Evolutionary conservation across 2,113 vertebrate species (phyloP), one percentile per base, ranked within the genome.

Genomic region (Polypterus senegalus): DNA sequence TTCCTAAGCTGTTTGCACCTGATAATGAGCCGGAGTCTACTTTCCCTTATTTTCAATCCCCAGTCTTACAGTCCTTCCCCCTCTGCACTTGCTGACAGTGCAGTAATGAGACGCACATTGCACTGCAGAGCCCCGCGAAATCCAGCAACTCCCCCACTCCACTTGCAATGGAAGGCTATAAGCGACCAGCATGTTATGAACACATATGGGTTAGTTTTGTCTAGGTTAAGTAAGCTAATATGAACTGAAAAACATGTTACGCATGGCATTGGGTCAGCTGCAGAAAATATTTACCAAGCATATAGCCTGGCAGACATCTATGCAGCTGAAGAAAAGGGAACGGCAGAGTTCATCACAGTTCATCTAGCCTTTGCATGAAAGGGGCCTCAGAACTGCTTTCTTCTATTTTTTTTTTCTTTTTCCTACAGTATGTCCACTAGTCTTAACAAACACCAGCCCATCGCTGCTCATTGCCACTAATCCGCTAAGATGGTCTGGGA

Each of bases 61-160:
- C 49, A 51, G 49, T 9, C 9, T 9, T 51, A 6, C 49, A 51
- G 49, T 7, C 49, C 9, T 51, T 6, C 49, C 49, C 49, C 56
- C 44, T 7, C 56, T 43, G 7, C 7, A 9, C 56, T 3, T 7
- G 27, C 27, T 27, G 27, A 27, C 27, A 27, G 27, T 10, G 73
- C 70, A 71, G 68, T 69, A 73, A 73, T 64, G 67, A 71, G 66
- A 49, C 47, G 57, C 67, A 70, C 49, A 10, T 57, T 60, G 66
- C 63, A 57, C 64, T 51, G 66, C 60, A 65, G 52, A 71, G 63
- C 66, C 65, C 69, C 77, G 74, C 76, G 68, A 72, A 77, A 74
- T 75, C 76, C 69, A 67, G 62, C 58, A 74, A 70, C 59, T 62
- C 66, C 70, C 65, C 43, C 65, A 65, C 63, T 74, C 69, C 66